A percentile compares a stretch with the other conserved stretches of the same genome.
phyloP scores from a whole-genome alignment of 1,140 invertebrate species.

The Lerema accius region DNA sequence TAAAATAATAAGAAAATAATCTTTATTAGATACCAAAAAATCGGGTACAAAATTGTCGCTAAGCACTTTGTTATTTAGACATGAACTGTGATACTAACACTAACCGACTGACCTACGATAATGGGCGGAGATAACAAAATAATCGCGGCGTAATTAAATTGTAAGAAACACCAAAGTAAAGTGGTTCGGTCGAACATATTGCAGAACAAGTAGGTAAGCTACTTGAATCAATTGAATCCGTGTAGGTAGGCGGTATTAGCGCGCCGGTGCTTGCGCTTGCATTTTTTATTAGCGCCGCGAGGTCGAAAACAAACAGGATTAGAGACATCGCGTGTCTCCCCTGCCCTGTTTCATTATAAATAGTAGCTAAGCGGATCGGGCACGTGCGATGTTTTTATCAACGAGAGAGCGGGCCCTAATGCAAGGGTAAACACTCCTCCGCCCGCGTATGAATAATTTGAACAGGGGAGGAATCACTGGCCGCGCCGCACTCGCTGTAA shows the following conservation, averaged over 20 bases:
- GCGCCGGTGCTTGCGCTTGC: slow-evolving; percentile 4
- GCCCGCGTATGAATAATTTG: slow-evolving; percentile 74
- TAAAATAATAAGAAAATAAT: too few relatives aligned
- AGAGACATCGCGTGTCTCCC: slow-evolving; percentile 43
- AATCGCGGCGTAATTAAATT: background rate
- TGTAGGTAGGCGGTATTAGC: slow-evolving; percentile 1
- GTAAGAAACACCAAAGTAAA: background rate
- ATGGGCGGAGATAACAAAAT: background rate
- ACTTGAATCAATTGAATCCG: slow-evolving; percentile 4
- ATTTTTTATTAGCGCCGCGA: slow-evolving; percentile 30
- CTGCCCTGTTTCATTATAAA: slow-evolving; percentile 66
- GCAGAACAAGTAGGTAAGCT: background rate
- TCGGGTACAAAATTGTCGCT: too few relatives aligned
- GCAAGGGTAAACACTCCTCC: slow-evolving; percentile 69
- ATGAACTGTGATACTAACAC: background rate
- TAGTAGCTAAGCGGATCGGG: slow-evolving; percentile 72
- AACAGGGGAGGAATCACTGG: slow-evolving; percentile 52
- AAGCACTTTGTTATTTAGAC: background rate
- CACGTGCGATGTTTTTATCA: slow-evolving; percentile 79
- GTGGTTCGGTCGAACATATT: too few relatives aligned
- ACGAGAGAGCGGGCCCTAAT: slow-evolving; percentile 63
- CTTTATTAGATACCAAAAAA: too few relatives aligned
- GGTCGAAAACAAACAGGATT: slow-evolving; percentile 65
- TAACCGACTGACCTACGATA: background rate
- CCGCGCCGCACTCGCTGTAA: slow-evolving; percentile 59